Evolutionary conservation across 2,888 invertebrate species (phyloP), one percentile per base, ranked within the genome.

Genomic region (Ichneumoninae sp.): DNA sequence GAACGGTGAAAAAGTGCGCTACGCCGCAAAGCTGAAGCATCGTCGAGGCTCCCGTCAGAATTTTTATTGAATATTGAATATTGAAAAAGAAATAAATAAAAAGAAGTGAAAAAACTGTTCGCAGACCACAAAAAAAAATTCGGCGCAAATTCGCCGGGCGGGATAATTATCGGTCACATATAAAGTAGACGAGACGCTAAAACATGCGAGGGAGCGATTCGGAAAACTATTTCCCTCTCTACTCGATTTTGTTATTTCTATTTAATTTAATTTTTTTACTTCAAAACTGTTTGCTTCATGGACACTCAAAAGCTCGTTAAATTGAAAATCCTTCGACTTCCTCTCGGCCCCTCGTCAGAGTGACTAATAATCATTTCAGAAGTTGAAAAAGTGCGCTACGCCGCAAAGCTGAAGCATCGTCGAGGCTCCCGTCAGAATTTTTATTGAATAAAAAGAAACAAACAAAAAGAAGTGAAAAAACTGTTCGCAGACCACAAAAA

Each of bases 351-450:
- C 70, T 73, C 68, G 66, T 82, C 60, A 57, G 57, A 83, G 74
- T 83, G 71, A 78, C 68, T 73, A 73, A 81, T 57, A 63, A 50
- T 52, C 2, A n/a, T 68, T 60, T 44, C 47, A 30, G 50, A 75
- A 50, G 30, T 16, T 50, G 30, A 63, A 40, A 81, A 76, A 6
- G 8, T 52, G 22, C 44, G 3, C 44, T 16, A 1, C 22, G 13
- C 57, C 5, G 22, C 1, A 13, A 26, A 57, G 1, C 10, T 3
- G 22, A 57, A 57, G 22, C 22, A 26, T 22, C 13, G 26, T 26
- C 57, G 26, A 22, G 10, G 22, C 26, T 57, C 13, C 26, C 26
- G 26, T 57, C 26, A 0, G 22, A 71, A n/a, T 22, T 50, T 71
- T 52, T 19, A 26, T 52, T 30, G 30, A 65, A 30, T 33, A 19